phyloP scores from a whole-genome alignment of 1,140 invertebrate genomes.

The Drosophila pseudoobscura region DNA sequence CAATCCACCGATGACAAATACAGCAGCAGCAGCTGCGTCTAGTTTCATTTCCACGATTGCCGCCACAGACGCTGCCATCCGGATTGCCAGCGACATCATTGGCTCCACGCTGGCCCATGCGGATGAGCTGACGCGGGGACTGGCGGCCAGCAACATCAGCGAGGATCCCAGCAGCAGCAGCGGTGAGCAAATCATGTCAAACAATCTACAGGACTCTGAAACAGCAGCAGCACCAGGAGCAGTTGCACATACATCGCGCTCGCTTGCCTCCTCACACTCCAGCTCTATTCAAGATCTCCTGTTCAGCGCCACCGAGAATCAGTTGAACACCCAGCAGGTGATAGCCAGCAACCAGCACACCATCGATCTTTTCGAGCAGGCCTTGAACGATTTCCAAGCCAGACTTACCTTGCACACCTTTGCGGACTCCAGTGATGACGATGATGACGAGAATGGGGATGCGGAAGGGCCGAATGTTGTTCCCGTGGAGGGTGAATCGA shows the following conservation, averaged over 20 bases:
- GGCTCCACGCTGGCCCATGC: slow-evolving; percentile 80
- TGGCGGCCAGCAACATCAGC: slow-evolving; percentile 64
- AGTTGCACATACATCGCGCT: slow-evolving; percentile 21
- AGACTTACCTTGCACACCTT: slow-evolving; percentile 70
- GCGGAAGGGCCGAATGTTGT: background rate
- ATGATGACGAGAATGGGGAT: slow-evolving; percentile 49
- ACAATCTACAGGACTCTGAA: slow-evolving; percentile 47
- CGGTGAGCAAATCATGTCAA: slow-evolving; percentile 63
- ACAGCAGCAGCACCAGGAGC: slow-evolving; percentile 15
- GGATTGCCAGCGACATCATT: slow-evolving; percentile 82
- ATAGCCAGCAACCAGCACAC: slow-evolving; percentile 76
- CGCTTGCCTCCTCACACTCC: slow-evolving; percentile 64
- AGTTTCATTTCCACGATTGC: slow-evolving; percentile 79
- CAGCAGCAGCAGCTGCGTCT: slow-evolving; percentile 45
- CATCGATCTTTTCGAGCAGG: slow-evolving; percentile 81
- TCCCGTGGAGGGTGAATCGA: slow-evolving; percentile 5
- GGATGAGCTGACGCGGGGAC: slow-evolving; percentile 69
- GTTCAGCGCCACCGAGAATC: slow-evolving; percentile 68
- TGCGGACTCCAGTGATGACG: slow-evolving; percentile 71
- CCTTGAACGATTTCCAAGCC: slow-evolving; percentile 81
- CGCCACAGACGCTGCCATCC: slow-evolving; percentile 79
- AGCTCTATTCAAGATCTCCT: slow-evolving; percentile 73
- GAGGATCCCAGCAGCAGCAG: slow-evolving; percentile 56
- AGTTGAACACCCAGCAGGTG: slow-evolving; percentile 72
- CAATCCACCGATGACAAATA: slow-evolving; percentile 3